phyloP scores from a whole-genome alignment of 2,797 vertebrate species.

The Astyanax mexicanus region DNA sequence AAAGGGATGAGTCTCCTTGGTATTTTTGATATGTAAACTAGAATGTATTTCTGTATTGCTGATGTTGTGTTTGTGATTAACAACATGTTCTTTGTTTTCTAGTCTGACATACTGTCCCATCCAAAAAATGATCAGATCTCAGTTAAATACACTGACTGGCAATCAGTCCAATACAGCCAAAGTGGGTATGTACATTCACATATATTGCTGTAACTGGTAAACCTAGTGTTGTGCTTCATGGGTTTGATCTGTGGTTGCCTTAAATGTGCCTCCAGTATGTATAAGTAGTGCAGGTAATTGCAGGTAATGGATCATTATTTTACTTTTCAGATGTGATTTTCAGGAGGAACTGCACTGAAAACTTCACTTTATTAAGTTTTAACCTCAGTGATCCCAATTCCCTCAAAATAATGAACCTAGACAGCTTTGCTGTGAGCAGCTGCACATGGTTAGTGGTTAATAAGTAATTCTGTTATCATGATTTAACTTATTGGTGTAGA shows the following conservation, averaged over 20 bases:
- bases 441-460: background rate
- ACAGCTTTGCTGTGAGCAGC: background rate
- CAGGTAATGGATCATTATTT: background rate
- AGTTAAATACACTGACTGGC: background rate
- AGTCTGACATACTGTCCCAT: background rate
- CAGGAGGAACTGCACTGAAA: background rate
- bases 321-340: conserved; percentile 3
- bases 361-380: background rate
- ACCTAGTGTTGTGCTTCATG: too few species aligned
- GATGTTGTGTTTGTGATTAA: background rate
- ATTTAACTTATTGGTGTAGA: background rate
- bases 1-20: too few species aligned
- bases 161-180: conserved; percentile 36
- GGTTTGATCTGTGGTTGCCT: too few species aligned
- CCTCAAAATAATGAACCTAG: background rate
- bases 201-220: too few species aligned
- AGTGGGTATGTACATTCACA: conserved; percentile 59
- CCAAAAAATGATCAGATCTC: background rate
- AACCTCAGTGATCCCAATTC: conserved; percentile 19
- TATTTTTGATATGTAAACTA: too few species aligned
- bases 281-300: too few species aligned
- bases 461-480: background rate
- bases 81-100: background rate
- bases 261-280: too few species aligned
- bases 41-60: too few species aligned